phyloP scores from a whole-genome alignment of 2,888 invertebrate species.

The Catocala nupta region DNA sequence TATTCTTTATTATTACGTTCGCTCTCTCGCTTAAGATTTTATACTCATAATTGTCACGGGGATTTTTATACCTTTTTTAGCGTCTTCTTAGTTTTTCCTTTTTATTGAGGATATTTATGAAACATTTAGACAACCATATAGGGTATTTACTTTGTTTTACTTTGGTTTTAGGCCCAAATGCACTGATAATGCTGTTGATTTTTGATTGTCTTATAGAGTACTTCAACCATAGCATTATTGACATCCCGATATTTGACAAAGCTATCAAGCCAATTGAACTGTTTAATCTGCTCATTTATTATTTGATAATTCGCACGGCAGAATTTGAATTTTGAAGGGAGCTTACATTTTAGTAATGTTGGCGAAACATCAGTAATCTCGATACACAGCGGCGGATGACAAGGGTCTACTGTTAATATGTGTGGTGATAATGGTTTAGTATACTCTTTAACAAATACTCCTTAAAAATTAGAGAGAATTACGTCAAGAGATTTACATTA shows the following conservation, averaged over 20 bases:
- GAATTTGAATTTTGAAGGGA: not conserved
- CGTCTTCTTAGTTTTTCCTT: not conserved
- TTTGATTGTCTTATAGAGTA: not conserved
- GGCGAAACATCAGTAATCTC: too few species aligned
- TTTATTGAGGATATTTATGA: too few species aligned
- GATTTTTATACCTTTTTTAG: slow-evolving; percentile 12
- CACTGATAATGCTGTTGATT: not conserved
- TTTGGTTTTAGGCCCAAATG: too few species aligned
- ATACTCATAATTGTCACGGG: slow-evolving; percentile 6
- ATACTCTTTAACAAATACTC: too few species aligned
- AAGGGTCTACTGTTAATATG: too few species aligned
- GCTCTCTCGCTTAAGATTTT: not conserved
- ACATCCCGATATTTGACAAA: not conserved
- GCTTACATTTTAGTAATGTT: not conserved
- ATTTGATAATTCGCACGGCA: not conserved
- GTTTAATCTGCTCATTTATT: not conserved
- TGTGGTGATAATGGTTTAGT: too few species aligned
- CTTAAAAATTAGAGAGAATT: not conserved
- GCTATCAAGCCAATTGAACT: not conserved
- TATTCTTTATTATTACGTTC: not conserved
- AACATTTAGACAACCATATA: not conserved
- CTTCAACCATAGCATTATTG: slow-evolving; percentile 7
- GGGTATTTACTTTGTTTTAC: too few species aligned
- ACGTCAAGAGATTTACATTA: slow-evolving; percentile 4
- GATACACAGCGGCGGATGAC: too few species aligned